Evolutionary conservation across 1,140 invertebrate genomes (phyloP).

Genomic region (Trichomalopsis sarcophagae): DNA sequence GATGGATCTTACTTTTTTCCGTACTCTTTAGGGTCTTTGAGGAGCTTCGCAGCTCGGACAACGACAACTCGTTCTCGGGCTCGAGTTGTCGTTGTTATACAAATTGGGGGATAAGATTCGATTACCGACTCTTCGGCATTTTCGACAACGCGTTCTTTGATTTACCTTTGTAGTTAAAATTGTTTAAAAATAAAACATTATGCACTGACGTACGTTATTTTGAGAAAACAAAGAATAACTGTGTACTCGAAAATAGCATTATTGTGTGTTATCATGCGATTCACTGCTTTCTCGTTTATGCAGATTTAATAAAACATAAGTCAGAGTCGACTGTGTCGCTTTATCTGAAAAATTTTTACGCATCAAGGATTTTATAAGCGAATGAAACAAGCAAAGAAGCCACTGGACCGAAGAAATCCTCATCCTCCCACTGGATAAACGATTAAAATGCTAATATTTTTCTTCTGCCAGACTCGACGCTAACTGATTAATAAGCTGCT

Average conservation of each 20-base stretch:
- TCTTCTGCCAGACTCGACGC: background rate
- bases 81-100: background rate
- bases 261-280: too few species aligned
- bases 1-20: background rate
- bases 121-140: background rate
- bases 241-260: too few species aligned
- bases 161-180: too few species aligned
- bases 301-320: background rate
- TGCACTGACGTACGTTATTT: too few species aligned
- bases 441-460: slow-evolving; percentile 62
- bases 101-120: background rate
- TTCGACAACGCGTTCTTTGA: too few species aligned
- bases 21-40: too few species aligned
- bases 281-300: background rate
- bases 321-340: background rate
- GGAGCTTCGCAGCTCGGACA: background rate
- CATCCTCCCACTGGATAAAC: slow-evolving; percentile 54
- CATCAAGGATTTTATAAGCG: slow-evolving; percentile 46
- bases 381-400: slow-evolving; percentile 50
- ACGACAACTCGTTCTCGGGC: background rate
- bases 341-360: slow-evolving; percentile 13
- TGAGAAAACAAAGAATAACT: too few species aligned
- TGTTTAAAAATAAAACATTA: too few species aligned
- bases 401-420: slow-evolving; percentile 59
- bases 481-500: background rate